Evolutionary conservation across 2,113 vertebrate species (phyloP), one percentile per base, ranked within the genome.

Genomic region (Stegostoma tigrinum): DNA sequence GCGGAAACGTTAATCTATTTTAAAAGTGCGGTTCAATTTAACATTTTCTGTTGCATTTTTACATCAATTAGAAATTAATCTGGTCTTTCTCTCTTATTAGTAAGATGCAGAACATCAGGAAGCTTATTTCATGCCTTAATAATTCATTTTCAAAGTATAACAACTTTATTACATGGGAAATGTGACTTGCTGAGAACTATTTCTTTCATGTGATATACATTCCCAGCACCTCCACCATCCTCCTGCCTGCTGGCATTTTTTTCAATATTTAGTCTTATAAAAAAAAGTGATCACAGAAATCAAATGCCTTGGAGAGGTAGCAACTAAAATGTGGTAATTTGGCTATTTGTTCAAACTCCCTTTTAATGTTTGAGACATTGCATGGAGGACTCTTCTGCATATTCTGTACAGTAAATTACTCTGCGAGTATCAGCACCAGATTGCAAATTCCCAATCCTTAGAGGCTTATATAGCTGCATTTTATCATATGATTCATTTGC

Each of bases 401-500:
- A 23, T 95, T 34, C 67, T 95, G 94, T 72, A 34, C 27, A 12
- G 68, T 45, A 6, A 95, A 95, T 72, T 48, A 95, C 87, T n/a
- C 87, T 30, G 27, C 30, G 52, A 52, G 48, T 14, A 61, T 61
- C 87, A 52, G 87, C 45, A n/a, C 12, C 80, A 90, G 87, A 30
- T 45, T 52, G 24, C 48, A 42, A 24, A 90, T 95, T 72, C 94
- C 66, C 94, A 52, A 30, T 95, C 67, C 94, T 70, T 72, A 72
- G 1, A 34, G 38, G 94, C 67, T 95, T 95, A 52, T 15, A 45
- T 75, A 34, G n/a, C 67, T 70, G 66, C 34, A 70, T 45, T 45
- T 94, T 23, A 70, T 30, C 68, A 3, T 95, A 52, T 52, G 68
- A 95, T 95, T 95, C 68, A 95, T 95, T 72, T 72, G 38, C 94